phyloP scores from a whole-genome alignment of 1,140 invertebrate genomes.

The Archivesica marissinica region DNA sequence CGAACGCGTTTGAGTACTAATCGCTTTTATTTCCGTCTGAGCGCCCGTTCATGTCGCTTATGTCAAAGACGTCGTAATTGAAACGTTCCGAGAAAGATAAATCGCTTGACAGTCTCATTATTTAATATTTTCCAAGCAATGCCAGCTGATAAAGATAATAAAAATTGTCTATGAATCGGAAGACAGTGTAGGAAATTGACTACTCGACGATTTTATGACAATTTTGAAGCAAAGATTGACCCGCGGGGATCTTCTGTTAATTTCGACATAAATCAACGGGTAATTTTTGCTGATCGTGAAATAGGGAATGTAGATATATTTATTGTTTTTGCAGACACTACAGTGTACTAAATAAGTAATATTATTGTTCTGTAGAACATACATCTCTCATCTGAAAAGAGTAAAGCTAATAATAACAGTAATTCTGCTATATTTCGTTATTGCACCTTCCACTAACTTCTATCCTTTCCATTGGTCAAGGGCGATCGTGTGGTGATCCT shows the following conservation, averaged over 20 bases:
- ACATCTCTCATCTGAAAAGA: too few relatives aligned
- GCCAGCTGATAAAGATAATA: slow-evolving; percentile 25
- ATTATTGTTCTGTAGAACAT: background rate
- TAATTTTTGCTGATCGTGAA: slow-evolving; percentile 3
- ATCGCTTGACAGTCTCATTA: slow-evolving; percentile 47
- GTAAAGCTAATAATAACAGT: too few relatives aligned
- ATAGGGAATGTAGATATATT: slow-evolving; percentile 36
- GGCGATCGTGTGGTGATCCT: too few relatives aligned
- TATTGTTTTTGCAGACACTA: slow-evolving; percentile 45
- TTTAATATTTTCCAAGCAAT: slow-evolving; percentile 39
- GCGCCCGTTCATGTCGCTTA: slow-evolving; percentile 13
- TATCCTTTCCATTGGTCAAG: too few relatives aligned
- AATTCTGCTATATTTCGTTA: too few relatives aligned
- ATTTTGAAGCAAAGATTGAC: slow-evolving; percentile 29
- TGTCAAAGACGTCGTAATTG: slow-evolving; percentile 3
- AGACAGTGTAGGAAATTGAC: slow-evolving; percentile 26
- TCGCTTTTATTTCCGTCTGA: slow-evolving; percentile 36
- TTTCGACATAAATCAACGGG: slow-evolving; percentile 35
- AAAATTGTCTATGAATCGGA: slow-evolving; percentile 49
- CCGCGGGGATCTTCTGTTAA: slow-evolving; percentile 34
- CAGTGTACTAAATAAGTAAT: slow-evolving; percentile 15
- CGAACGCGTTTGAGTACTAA: slow-evolving; percentile 27
- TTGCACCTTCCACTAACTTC: too few relatives aligned
- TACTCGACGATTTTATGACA: slow-evolving; percentile 36
- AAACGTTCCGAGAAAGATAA: slow-evolving; percentile 36